These are phyloP conservation scores for Sternotherus odoratus DNA, from an alignment of 2,797 vertebrate genomes.

Conservation along the genomic window DNA sequence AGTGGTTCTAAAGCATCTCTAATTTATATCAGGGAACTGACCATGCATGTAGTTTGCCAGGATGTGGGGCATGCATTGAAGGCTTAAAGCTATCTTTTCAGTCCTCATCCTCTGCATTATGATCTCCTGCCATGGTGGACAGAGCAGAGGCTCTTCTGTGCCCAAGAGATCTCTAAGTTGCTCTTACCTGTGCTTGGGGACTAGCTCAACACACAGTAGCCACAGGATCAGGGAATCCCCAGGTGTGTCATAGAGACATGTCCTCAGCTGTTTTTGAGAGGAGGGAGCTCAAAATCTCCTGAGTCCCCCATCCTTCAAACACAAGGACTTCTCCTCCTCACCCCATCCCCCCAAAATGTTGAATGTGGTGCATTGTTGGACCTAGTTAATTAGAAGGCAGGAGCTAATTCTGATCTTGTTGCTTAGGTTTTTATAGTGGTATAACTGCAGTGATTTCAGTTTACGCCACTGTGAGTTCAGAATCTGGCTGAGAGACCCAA, in stretches of 20 bases:
- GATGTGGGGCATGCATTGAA: neutral
- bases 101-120: fast-evolving
- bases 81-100: neutral
- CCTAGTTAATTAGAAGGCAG: neutral
- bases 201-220: neutral
- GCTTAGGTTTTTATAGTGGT: neutral
- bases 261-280: fast-evolving
- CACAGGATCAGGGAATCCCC: neutral
- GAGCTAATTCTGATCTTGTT: neutral
- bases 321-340: neutral
- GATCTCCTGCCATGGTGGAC: neutral
- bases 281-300: neutral
- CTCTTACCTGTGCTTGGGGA: neutral
- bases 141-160: neutral
- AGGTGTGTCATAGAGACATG: fast-evolving
- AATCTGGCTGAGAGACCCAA: neutral
- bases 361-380: neutral
- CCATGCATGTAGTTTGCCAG: neutral
- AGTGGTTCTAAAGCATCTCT: neutral
- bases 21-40: neutral
- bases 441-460: neutral
- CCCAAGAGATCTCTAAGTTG: neutral
- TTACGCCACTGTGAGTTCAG: neutral
- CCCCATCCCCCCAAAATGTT: neutral
- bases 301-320: neutral